phyloP scores from a whole-genome alignment of 1,140 invertebrate species.

The Aphaenogaster rudis region DNA sequence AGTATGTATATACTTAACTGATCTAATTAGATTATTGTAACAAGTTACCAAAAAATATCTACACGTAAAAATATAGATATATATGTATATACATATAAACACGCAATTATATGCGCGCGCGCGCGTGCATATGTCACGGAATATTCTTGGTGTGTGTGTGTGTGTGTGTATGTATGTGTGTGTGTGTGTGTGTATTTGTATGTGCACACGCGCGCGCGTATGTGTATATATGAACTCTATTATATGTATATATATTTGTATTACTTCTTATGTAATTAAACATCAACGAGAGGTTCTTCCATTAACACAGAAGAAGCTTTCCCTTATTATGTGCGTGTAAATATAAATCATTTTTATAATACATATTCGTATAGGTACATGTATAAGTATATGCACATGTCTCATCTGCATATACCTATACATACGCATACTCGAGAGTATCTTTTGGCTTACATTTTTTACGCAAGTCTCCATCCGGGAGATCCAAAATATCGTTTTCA shows the following conservation, averaged over 20 bases:
- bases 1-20: slow-evolving; percentile 68
- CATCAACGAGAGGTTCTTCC: slow-evolving; percentile 63
- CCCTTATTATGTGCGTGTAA: slow-evolving; percentile 58
- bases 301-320: slow-evolving; percentile 52
- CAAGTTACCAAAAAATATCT: slow-evolving; percentile 84
- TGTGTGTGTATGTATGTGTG: no score
- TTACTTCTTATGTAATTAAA: slow-evolving; percentile 49
- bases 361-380: slow-evolving; percentile 10
- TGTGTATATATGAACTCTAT: slow-evolving; percentile 15
- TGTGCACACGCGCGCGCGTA: background rate
- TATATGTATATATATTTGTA: slow-evolving; percentile 6
- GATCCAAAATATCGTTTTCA: slow-evolving; percentile 48
- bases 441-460: slow-evolving; percentile 25
- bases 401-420: background rate
- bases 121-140: background rate
- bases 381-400: slow-evolving; percentile 29
- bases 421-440: background rate
- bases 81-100: slow-evolving; percentile 74
- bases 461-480: slow-evolving; percentile 19
- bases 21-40: slow-evolving; percentile 74
- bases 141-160: no score
- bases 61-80: slow-evolving; percentile 81
- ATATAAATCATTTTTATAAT: slow-evolving; percentile 34
- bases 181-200: no score
- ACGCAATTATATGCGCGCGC: slow-evolving; percentile 59